Conservation (phyloP, 2,888 invertebrate genomes). For the Trichopria drosophilae region DNA sequence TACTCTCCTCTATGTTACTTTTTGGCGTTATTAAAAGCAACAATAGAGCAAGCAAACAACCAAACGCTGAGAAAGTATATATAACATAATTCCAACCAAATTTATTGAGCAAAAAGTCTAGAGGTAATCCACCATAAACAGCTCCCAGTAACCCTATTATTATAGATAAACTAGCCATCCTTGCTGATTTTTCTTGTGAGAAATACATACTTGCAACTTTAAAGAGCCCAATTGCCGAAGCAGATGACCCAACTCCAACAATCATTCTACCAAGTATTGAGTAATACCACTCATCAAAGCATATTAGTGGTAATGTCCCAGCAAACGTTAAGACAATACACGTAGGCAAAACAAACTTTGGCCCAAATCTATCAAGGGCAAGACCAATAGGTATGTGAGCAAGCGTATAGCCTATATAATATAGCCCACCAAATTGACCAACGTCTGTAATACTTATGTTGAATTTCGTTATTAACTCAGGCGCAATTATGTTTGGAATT, state of each 20-base stretch:
- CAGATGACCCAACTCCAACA: constrained; percentile 11
- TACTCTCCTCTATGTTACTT: background rate
- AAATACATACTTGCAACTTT: no score
- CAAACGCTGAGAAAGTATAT: constrained; percentile 4
- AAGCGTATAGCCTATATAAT: constrained; percentile 14
- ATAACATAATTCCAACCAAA: constrained; percentile 12
- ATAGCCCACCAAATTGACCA: constrained; percentile 9
- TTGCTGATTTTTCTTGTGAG: constrained; percentile 1
- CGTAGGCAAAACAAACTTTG: constrained; percentile 11
- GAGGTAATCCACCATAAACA: constrained; percentile 4
- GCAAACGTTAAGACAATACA: constrained; percentile 13
- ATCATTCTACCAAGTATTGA: constrained; percentile 9
- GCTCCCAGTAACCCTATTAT: constrained; percentile 3
- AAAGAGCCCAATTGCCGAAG: constrained; percentile 14
- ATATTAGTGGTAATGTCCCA: constrained; percentile 10
- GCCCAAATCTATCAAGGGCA: constrained; percentile 10
- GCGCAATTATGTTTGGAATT: constrained; percentile 10
- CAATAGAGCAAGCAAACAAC: constrained; percentile 7
- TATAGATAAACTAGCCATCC: constrained; percentile 9
- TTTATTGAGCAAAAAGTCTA: constrained; percentile 8
- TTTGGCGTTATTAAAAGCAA: constrained; percentile 1
- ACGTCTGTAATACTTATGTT: constrained; percentile 8
- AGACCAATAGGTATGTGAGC: constrained; percentile 14
- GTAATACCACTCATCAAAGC: constrained; percentile 10
- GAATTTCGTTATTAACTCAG: constrained; percentile 10